A percentile compares a stretch with the other conserved stretches of the same genome.
These are phyloP conservation scores for Engraulis encrasicolus DNA, from an alignment of 2,113 vertebrate genomes.

Conservation along the genomic window DNA sequence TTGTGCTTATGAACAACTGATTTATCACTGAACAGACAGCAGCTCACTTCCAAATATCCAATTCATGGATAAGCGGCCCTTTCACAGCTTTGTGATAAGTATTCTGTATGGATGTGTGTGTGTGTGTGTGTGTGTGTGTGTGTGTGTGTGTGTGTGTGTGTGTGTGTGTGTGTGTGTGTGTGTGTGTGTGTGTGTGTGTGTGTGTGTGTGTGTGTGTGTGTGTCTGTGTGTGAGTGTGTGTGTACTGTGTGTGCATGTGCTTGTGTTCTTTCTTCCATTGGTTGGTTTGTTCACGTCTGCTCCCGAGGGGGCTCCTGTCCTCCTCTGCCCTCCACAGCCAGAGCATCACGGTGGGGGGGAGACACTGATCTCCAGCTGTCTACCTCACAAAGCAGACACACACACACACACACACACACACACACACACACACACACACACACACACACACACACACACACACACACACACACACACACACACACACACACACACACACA, in stretches of 20 bases:
- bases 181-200: background rate
- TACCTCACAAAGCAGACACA: background rate
- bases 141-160: background rate
- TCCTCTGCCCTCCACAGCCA: background rate
- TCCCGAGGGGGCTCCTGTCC: background rate
- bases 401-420: background rate
- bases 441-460: background rate
- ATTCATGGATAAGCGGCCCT: background rate
- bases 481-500: background rate
- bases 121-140: background rate
- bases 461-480: background rate
- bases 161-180: conserved; percentile 6
- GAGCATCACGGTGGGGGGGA: background rate
- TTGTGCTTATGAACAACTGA: background rate
- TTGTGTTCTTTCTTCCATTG: background rate
- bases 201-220: background rate
- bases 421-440: background rate
- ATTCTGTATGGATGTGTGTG: background rate
- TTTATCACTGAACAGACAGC: background rate
- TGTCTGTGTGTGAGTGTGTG: too few species aligned
- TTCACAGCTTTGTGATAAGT: background rate
- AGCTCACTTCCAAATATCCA: background rate
- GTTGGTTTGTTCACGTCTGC: background rate
- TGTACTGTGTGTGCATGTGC: too few species aligned
- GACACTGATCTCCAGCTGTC: background rate